Percentiles rank a stretch among this genome's conserved stretches.
These are phyloP conservation scores for Epicampocera succincta DNA, from an alignment of 2,888 invertebrate genomes.

Conservation along the genomic window DNA sequence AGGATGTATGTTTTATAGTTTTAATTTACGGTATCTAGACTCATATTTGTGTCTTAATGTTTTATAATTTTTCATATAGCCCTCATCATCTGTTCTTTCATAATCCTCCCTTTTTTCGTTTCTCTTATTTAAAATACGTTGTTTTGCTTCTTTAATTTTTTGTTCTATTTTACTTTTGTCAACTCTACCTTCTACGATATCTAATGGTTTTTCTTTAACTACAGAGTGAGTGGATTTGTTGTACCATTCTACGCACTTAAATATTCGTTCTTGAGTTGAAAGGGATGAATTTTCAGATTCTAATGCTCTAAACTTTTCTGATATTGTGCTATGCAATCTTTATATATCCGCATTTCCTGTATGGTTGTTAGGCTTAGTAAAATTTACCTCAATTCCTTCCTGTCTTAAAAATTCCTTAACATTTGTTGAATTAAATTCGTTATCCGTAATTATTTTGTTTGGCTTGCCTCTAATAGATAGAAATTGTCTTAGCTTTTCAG, in stretches of 20 bases:
- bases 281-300: background rate
- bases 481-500: too few species aligned
- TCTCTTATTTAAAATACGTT: background rate
- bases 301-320: slow-evolving; percentile 31
- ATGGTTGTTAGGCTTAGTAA: slow-evolving; percentile 20
- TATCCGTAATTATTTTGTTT: slow-evolving; percentile 34
- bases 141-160: background rate
- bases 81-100: background rate
- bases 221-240: slow-evolving; percentile 41
- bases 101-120: slow-evolving; percentile 8
- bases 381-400: slow-evolving; percentile 30
- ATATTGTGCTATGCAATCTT: slow-evolving; percentile 29
- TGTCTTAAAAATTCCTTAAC: slow-evolving; percentile 17
- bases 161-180: slow-evolving; percentile 8
- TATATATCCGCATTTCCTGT: slow-evolving; percentile 41
- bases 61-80: slow-evolving; percentile 12
- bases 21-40: slow-evolving; percentile 6
- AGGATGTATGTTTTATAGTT: slow-evolving; percentile 14
- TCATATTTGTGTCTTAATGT: slow-evolving; percentile 14
- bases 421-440: slow-evolving; percentile 47
- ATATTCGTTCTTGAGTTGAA: slow-evolving; percentile 18
- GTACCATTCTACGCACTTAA: slow-evolving; percentile 35
- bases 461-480: slow-evolving; percentile 36
- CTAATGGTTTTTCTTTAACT: slow-evolving; percentile 27
- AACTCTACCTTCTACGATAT: slow-evolving; percentile 33